Evolutionary conservation across 2,113 vertebrate genomes (phyloP).

Genomic region (Danio rerio): GRCz12tu NC_133196.1:22498001-22498500

Average conservation of each 20-base stretch:
- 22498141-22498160: slow-evolving; percentile 19
- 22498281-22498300: not conserved
- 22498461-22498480: too few species aligned
- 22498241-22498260: too few species aligned
- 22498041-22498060: not conserved
- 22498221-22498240: not conserved
- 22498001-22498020: slow-evolving; percentile 45
- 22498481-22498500: too few species aligned
- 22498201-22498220: not conserved
- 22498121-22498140: slow-evolving; percentile 11
- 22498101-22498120: not conserved
- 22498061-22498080: not conserved
- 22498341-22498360: too few species aligned
- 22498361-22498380: too few species aligned
- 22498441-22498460: too few species aligned
- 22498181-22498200: not conserved
- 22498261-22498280: not conserved
- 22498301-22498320: too few species aligned
- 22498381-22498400: too few species aligned
- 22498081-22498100: not conserved
- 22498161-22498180: not conserved
- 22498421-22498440: too few species aligned
- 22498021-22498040: slow-evolving; percentile 61
- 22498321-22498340: too few species aligned
- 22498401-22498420: too few species aligned